Percentiles rank a stretch among this genome's conserved stretches.
Conservation (phyloP, 2,113 vertebrate species). For the Boleophthalmus pectinirostris region DNA sequence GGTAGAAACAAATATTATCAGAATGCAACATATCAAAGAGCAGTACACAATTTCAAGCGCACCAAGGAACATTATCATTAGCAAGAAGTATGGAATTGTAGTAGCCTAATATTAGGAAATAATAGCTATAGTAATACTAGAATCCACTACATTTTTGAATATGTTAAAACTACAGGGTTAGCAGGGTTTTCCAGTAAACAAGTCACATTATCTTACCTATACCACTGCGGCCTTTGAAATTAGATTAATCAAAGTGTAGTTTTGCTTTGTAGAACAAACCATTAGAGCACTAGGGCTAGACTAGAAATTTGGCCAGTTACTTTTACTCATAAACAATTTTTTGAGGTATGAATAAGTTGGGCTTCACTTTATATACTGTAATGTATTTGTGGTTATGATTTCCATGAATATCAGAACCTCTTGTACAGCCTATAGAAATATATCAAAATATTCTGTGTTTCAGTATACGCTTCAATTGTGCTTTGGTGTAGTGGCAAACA, state of each 20-base stretch:
- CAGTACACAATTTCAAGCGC: neutral
- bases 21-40: neutral
- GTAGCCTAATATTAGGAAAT: neutral
- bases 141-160: neutral
- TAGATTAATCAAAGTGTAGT: too few relatives aligned
- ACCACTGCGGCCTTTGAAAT: too few relatives aligned
- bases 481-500: neutral
- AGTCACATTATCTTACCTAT: too few relatives aligned
- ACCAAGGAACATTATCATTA: neutral
- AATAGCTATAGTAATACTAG: neutral
- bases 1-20: neutral
- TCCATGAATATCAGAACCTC: constrained; percentile 17
- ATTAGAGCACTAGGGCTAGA: neutral
- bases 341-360: neutral
- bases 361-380: constrained; percentile 17
- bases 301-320: neutral
- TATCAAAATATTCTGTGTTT: neutral
- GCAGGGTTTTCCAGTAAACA: neutral
- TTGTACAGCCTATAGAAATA: neutral
- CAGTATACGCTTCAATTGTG: neutral
- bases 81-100: neutral
- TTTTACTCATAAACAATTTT: neutral
- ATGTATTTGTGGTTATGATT: constrained; percentile 30
- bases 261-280: too few relatives aligned
- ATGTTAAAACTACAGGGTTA: too few relatives aligned